These are phyloP conservation scores for Psittacula cyanocephala DNA, from an alignment of 2,113 vertebrate species.

Conservation along the genomic window DNA sequence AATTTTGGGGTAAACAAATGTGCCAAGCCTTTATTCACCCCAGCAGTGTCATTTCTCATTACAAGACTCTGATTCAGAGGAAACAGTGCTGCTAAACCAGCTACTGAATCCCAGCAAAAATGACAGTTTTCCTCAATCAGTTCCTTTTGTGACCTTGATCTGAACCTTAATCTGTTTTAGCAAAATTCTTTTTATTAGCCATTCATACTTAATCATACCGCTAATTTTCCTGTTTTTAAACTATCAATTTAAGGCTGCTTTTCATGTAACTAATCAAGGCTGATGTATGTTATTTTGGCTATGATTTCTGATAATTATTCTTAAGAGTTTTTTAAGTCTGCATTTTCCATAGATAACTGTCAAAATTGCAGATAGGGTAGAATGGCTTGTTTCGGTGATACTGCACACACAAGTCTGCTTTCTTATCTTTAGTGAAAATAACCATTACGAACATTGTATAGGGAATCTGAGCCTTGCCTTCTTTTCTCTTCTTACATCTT, in stretches of 20 bases:
- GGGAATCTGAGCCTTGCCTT: neutral
- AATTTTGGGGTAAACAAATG: slow-evolving; percentile 60
- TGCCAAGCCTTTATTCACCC: slow-evolving; percentile 73
- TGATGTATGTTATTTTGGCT: slow-evolving; percentile 55
- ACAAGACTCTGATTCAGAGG: slow-evolving; percentile 69
- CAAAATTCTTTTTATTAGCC: slow-evolving; percentile 76
- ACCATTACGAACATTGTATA: neutral
- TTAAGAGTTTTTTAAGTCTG: slow-evolving; percentile 26
- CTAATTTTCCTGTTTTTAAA: slow-evolving; percentile 76
- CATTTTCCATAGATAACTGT: slow-evolving; percentile 19
- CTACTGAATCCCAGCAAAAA: slow-evolving; percentile 57
- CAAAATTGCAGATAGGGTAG: neutral
- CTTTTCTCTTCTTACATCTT: slow-evolving; percentile 27
- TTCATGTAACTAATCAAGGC: slow-evolving; percentile 47
- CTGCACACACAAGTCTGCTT: neutral
- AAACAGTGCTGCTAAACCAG: slow-evolving; percentile 58
- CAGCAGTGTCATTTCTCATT: slow-evolving; percentile 74
- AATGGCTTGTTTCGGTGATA: slow-evolving; percentile 1
- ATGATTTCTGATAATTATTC: slow-evolving; percentile 58
- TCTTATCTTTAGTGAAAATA: slow-evolving; percentile 34
- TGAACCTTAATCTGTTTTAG: slow-evolving; percentile 80
- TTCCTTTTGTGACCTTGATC: slow-evolving; percentile 77
- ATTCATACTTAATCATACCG: slow-evolving; percentile 58
- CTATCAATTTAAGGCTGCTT: slow-evolving; percentile 40
- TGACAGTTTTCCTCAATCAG: slow-evolving; percentile 72